Evolutionary conservation across 2,113 vertebrate genomes (phyloP).

Genomic region (Neopipo cinnamomea): DNA sequence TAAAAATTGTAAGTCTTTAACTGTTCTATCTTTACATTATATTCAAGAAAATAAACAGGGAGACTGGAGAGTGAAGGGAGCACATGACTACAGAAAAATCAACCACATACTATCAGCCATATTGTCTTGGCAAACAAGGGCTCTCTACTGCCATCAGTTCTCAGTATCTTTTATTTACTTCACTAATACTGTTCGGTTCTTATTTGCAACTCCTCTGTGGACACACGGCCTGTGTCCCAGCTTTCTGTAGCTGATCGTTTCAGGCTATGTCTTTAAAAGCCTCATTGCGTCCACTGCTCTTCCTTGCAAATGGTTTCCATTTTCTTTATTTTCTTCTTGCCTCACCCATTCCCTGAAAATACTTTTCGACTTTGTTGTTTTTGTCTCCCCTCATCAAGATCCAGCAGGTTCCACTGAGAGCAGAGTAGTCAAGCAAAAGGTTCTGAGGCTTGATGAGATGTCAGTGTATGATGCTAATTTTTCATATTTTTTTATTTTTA

Average conservation of each 20-base stretch:
- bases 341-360: neutral
- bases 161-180: neutral
- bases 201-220: neutral
- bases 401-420: neutral
- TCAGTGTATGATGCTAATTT: neutral
- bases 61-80: neutral
- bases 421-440: neutral
- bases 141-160: neutral
- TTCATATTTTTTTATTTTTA: neutral
- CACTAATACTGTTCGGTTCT: neutral
- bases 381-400: neutral
- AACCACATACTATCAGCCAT: rapidly evolving
- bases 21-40: neutral
- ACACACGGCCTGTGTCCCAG: neutral
- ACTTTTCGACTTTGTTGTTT: neutral
- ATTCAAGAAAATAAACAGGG: neutral
- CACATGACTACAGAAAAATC: neutral
- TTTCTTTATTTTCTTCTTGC: neutral
- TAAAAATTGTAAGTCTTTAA: neutral
- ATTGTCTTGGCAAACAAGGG: neutral
- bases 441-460: neutral
- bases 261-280: neutral
- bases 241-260: neutral
- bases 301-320: neutral
- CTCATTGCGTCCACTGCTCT: neutral